Percentiles rank a stretch among this genome's conserved stretches.
These are phyloP conservation scores for Drosophila neotestacea DNA, from an alignment of 2,888 invertebrate genomes.

Conservation along the genomic window DNA sequence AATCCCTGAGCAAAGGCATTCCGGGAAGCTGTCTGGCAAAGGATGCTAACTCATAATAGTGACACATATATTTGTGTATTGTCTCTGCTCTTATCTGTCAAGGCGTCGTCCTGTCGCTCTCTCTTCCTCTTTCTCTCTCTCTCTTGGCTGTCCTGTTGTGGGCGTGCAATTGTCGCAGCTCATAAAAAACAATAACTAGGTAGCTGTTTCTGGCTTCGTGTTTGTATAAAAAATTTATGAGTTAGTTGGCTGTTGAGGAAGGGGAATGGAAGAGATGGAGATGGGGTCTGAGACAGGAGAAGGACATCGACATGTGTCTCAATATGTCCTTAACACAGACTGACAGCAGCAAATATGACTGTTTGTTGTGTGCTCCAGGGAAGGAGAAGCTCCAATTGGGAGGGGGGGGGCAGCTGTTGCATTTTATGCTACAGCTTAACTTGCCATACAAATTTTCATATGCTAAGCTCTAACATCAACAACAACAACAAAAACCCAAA, in stretches of 20 bases:
- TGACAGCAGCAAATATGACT: slow-evolving; percentile 61
- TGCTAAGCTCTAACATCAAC: slow-evolving; percentile 20
- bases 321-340: slow-evolving; percentile 52
- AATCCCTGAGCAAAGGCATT: slow-evolving; percentile 46
- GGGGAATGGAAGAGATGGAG: not conserved
- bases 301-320: slow-evolving; percentile 70
- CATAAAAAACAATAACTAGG: slow-evolving; percentile 77
- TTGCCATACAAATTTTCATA: slow-evolving; percentile 70
- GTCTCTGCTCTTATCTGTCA: slow-evolving; percentile 32
- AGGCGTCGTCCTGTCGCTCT: slow-evolving; percentile 22
- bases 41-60: slow-evolving; percentile 60
- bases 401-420: slow-evolving; percentile 38
- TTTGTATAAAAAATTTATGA: slow-evolving; percentile 77
- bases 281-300: slow-evolving; percentile 10
- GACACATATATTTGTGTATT: slow-evolving; percentile 53
- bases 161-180: slow-evolving; percentile 75
- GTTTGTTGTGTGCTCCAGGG: slow-evolving; percentile 7
- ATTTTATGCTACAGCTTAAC: slow-evolving; percentile 70
- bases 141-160: slow-evolving; percentile 17
- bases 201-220: slow-evolving; percentile 29
- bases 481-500: slow-evolving; percentile 50
- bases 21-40: slow-evolving; percentile 50
- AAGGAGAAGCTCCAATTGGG: slow-evolving; percentile 1
- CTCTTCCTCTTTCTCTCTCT: not conserved
- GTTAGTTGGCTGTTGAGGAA: slow-evolving; percentile 45